Base-by-base conservation (phyloP, 2,888 invertebrate species). In the Diloba caeruleocephala region DNA sequence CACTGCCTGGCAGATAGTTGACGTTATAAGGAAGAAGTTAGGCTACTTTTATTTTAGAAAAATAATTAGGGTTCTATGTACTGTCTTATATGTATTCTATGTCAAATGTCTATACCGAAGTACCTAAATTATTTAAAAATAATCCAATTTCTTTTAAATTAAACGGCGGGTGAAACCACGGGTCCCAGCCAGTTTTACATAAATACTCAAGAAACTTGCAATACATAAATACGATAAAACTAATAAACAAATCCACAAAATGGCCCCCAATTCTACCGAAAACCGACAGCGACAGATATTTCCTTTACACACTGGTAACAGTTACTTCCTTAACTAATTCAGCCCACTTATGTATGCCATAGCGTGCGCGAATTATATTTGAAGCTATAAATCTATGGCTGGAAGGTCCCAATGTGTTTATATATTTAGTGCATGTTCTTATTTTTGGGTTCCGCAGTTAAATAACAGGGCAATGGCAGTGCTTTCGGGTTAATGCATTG, bases 361-460 rank as follows among this genome's bases (percentile, higher is more conserved):
- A 50, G 68, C 71, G 65, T 63, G 56, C 58, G 59, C 57, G 79
- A 77, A 84, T 87, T 84, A 84, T 84, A 75, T 76, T 66, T 68
- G 45, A 46, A 53, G 71, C 78, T 45, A 85, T 88, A 88, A 87
- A 89, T 89, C 82, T 80, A 78, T 78, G 76, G 78, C 75, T 36
- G 21, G 36, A 49, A 55, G 23, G 60, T 65, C 53, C 49, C 63
- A 62, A 55, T 63, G 59, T 66, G 61, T 74, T 69, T 72, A 80
- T 76, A 78, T 79, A 82, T 81, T 81, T 79, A 78, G 67, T 66
- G 59, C 67, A 56, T 56, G 61, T 67, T 71, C 67, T 58, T 51
- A 64, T 72, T 61, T 74, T 61, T 39, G 64, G 73, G 73, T 62
- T 53, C 38, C 42, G 54, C 58, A 62, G 71, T 73, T 76, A 74